Percentiles rank a stretch among this genome's conserved stretches.
Conservation (phyloP, 2,888 invertebrate genomes). For the Stenchaetothrips biformis region DNA sequence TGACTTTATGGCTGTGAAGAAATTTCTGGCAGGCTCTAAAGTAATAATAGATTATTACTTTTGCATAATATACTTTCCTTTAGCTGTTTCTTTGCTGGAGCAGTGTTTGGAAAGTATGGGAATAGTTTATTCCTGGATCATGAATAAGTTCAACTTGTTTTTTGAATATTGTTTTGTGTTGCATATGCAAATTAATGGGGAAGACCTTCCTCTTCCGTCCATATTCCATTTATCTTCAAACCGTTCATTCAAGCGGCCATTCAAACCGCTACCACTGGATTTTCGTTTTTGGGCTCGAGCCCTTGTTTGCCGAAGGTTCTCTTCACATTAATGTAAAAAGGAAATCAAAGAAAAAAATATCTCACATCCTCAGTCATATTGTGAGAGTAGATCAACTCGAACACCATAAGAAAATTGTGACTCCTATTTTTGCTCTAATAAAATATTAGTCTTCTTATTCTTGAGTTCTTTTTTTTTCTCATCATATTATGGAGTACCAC, state of each 20-base stretch:
- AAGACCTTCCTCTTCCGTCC: not conserved
- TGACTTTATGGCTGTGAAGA: slow-evolving; percentile 9
- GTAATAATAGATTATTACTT: not conserved
- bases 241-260: too few species aligned
- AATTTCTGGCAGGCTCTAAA: not conserved
- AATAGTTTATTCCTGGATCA: not conserved
- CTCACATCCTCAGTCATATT: too few species aligned
- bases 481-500: not conserved
- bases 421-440: not conserved
- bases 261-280: too few species aligned
- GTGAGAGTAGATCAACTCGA: too few species aligned
- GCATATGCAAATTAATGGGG: not conserved
- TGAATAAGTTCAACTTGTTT: not conserved
- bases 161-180: not conserved
- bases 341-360: too few species aligned
- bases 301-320: too few species aligned
- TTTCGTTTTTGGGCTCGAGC: too few species aligned
- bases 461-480: not conserved
- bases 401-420: not conserved
- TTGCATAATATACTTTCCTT: not conserved
- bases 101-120: not conserved
- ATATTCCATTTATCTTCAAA: not conserved
- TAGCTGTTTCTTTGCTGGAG: not conserved
- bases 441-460: not conserved
- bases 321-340: too few species aligned